phyloP scores from a whole-genome alignment of 2,113 vertebrate species.

The Scartelaos histophorus region DNA sequence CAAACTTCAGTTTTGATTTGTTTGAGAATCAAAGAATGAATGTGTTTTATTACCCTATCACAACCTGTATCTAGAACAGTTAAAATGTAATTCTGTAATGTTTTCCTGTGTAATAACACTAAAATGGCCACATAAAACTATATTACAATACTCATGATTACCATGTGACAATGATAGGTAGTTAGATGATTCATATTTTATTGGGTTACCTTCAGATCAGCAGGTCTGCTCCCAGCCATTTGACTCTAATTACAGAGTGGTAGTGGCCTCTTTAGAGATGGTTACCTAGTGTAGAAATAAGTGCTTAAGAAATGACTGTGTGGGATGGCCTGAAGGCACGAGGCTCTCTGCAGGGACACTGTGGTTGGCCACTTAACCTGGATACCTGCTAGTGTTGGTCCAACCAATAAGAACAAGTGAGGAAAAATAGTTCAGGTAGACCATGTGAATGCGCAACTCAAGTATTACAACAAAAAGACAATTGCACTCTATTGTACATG shows the following conservation, averaged over 20 bases:
- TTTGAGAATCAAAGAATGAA: too few species aligned
- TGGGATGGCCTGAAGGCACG: slow-evolving; percentile 41
- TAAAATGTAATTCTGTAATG: too few species aligned
- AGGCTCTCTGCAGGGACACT: slow-evolving; percentile 38
- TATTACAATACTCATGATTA: too few species aligned
- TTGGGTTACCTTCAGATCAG: slow-evolving; percentile 44
- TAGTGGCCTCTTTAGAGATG: slow-evolving; percentile 49
- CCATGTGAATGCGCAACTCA: not conserved
- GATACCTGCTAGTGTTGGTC: slow-evolving; percentile 41
- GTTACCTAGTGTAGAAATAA: slow-evolving; percentile 54
- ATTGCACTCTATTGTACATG: not conserved
- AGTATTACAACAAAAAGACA: not conserved
- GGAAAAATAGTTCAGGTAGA: slow-evolving; percentile 8
- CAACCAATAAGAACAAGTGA: slow-evolving; percentile 33
- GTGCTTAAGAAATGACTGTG: slow-evolving; percentile 63
- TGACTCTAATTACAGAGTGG: slow-evolving; percentile 64
- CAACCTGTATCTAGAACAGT: too few species aligned
- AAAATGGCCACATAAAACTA: too few species aligned
- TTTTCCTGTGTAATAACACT: too few species aligned
- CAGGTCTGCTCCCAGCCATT: slow-evolving; percentile 43
- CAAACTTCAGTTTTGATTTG: too few species aligned
- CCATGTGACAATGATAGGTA: too few species aligned
- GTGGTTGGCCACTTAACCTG: slow-evolving; percentile 52
- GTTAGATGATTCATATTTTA: slow-evolving; percentile 23
- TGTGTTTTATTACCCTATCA: too few species aligned